Base-by-base conservation (phyloP, 2,888 invertebrate species). In the Baronia brevicornis region DNA sequence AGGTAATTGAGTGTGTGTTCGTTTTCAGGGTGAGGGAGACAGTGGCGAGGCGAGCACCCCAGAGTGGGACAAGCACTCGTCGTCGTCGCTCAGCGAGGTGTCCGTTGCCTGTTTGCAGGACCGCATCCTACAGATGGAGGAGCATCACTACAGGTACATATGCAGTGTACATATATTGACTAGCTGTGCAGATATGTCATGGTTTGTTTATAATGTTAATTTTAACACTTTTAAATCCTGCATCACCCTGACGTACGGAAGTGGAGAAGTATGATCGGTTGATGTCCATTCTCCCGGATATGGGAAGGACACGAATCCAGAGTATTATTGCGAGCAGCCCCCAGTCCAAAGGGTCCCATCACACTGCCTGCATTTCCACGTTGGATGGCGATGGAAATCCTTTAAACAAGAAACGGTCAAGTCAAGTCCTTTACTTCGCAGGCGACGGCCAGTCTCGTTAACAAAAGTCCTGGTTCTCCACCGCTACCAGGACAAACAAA, bases 31-130 rank as follows among this genome's bases (percentile, higher is more conserved):
- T 25, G 86, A 86, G 46, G 73, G 79, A 1, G 87, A 86, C 48
- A 87, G 87, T 47, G 90, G 89, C 8, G 89, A 90, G n/a, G 90
- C 90, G 36, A 86, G 89, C 42, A 91, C 92, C 4, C 92, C 92
- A 4, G 94, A 95, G 47, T 96, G 96, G 96, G 96, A 96, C 74
- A 95, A 94, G 67, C 92, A 94, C 69, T 95, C 95, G 35, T 92
- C 92, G 23, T 93, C 94, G 40, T 92, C 92, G 3, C 86, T 91
- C 46, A 95, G 95, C 70, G 96, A 96, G 75, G 91, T 96, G 34
- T 93, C 94, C 2, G 95, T 97, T 41, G 96, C 96, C 9, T 96
- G 96, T 66, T 86, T 95, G 42, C 97, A 97, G 75, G 97, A 97
- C 65, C 90, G 95, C 60, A 96, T 97, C 53, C 88, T 94, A 66